Base-by-base conservation (phyloP, 2,113 vertebrate species). In the Gobiocypris rarus region DNA sequence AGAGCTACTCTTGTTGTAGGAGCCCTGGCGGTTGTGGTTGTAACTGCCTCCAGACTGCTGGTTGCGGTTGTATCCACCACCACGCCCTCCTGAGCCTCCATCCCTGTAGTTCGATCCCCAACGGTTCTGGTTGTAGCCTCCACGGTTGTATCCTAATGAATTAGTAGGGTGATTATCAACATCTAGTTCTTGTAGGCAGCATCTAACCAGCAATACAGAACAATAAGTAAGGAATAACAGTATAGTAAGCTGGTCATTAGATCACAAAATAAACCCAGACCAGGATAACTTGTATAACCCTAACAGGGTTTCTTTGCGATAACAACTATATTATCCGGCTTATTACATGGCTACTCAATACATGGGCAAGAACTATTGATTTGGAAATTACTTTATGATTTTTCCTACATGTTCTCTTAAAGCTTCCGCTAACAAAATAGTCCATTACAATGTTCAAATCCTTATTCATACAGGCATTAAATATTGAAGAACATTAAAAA, bases 81-180 rank as follows among this genome's bases (percentile, higher is more conserved):
- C 90, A 4, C 92, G 93, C 58, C 92, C 78, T 19, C 95, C 95
- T 28, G 94, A 94, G 86, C 91, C 92, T 71, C 94, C 92, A 48
- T 97, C 96, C 19, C 96, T 93, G 90, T 91, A 95, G 87, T 86
- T 94, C 88, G 84, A 93, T 56, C 96, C 94, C 96, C 96, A 98
- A 31, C 97, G 96, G 89, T 91, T 97, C 90, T 96, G 96, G 87
- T 82, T 95, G 67, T 96, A 96, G 88, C 93, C 89, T 28, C 95
- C 94, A 45, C 96, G 95, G 88, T 87, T 96, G 89, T 96, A 97
- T 50, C 95, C 96, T 97, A 82, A 17, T 89, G 19, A 83, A 77
- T 56, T 31, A 89, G 9, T 22, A 13, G 48, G 34, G 15, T 7
- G 4, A 22, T 56, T 75, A 52, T 75, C 28, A 34, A 54, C 14